Evolutionary conservation across 2,888 invertebrate species (phyloP), one percentile per base, ranked within the genome.

Genomic region (Eupithecia subfuscata): DNA sequence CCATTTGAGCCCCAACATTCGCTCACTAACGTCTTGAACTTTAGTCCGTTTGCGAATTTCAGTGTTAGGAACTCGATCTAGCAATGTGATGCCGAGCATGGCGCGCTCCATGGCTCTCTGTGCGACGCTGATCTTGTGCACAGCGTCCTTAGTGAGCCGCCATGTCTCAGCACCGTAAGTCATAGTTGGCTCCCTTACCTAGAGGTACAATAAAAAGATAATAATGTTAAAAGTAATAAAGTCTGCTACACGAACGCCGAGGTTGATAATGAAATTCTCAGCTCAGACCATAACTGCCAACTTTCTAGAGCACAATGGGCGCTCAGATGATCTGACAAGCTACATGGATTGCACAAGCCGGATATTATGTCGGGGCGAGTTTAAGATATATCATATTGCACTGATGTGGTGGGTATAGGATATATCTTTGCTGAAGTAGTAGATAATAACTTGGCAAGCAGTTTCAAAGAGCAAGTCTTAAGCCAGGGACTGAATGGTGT

Each of bases 301-400:
- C 76, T 74, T 74, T 76, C 76, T 74, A 74, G 74, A 56, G 70
- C 72, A 74, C 71, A 76, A 74, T 73, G 65, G 70, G 43, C 48
- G 52, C 37, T 52, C 60, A 68, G 73, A 71, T 69, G 71, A 74
- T 67, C 56, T 37, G 65, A 68, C 68, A 45, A 43, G 71, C 69
- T 65, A 56, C 43, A 37, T 68, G 67, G 65, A 43, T 76, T 76
- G 71, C 76, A 71, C 56, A 76, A 76, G 69, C 70, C 69, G 76
- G 76, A 76, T 73, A 63, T 63, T 69, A 52, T 40, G 63, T 40
- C 48, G 37, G 37, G 69, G 64, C 69, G 12, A 48, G 68, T 75
- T 73, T 73, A 68, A 73, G 71, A 73, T 73, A 22, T 25, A 70
- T 64, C 40, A 65, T 52, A 70, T 25, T 70, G 40, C 71, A 75